Base-by-base conservation (phyloP, 2,113 vertebrate genomes). In the Embiotoca jacksoni region DNA sequence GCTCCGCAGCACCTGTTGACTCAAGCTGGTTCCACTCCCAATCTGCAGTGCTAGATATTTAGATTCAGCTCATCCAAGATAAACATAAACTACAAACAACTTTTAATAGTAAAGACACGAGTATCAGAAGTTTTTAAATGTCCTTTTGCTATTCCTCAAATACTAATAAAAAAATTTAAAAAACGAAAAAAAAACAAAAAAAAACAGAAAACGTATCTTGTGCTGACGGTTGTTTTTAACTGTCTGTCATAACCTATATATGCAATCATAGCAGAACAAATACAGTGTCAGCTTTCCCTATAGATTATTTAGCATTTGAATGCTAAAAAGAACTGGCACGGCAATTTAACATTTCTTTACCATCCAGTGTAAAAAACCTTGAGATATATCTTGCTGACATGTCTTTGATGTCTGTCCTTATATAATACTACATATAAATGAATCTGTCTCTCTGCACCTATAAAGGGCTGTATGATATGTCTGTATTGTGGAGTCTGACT, bases 1-100 rank as follows among this genome's bases (percentile, higher is more conserved):
- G 37, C 41, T 35, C 31, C 15, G 8, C 5, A 30, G 46, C 62
- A 88, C 63, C 78, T 73, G 82, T 53, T 55, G 23, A 52, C 54
- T 23, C 30, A 35, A 72, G 30, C 68, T 63, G 41, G 61, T 14
- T 64, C 50, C 55, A 37, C 58, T 56, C 52, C 14, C 55, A 15
- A 44, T 5, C 49, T 16, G 16, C 10, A 36, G 47, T 32, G 30
- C 58, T 49, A 57, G 14, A 39, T 11, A 4, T 49, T 32, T 3
- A 54, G 7, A 49, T 61, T 41, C 9, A 54, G 62, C 8, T 30
- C 14, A 13, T 6, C 30, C 6, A 1, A 5, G n/a, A 39, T 57
- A 58, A 65, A 67, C 36, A 52, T 11, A 57, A 14, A 63, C 9
- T 16, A 9, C 7, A 10, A 36, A 0, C 63, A 49, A 15, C 39